phyloP scores from a whole-genome alignment of 2,113 vertebrate genomes.

The Gambusia affinis region DNA sequence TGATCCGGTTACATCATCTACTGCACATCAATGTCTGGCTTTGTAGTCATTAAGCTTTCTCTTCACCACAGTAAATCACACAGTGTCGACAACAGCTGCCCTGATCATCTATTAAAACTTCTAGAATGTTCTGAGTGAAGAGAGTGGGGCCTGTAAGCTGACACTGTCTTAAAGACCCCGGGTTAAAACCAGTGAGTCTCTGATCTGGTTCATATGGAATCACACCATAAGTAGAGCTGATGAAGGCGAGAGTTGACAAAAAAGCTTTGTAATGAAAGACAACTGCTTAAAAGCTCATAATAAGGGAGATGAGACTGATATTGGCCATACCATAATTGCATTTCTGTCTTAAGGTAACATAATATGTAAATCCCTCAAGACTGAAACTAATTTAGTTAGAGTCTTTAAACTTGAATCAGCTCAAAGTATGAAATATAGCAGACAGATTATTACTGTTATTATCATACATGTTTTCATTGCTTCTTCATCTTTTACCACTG shows the following conservation, averaged over 20 bases:
- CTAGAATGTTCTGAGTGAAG: constrained; percentile 66
- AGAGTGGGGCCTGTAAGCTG: constrained; percentile 64
- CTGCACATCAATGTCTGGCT: constrained; percentile 75
- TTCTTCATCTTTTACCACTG: no score
- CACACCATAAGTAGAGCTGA: constrained; percentile 33
- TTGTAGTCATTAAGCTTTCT: constrained; percentile 77
- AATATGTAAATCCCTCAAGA: constrained; percentile 40
- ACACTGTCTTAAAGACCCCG: constrained; percentile 62
- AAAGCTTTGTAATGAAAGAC: constrained; percentile 41
- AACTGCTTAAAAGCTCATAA: constrained; percentile 41
- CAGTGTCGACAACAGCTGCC: constrained; percentile 73
- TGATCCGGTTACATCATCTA: constrained; percentile 77
- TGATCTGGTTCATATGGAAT: constrained; percentile 56
- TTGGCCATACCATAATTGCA: constrained; percentile 33
- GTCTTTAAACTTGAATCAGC: constrained; percentile 45
- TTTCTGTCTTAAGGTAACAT: constrained; percentile 44
- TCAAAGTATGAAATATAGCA: constrained; percentile 44
- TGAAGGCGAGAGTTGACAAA: constrained; percentile 54
- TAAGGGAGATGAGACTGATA: constrained; percentile 41
- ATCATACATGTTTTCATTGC: not conserved
- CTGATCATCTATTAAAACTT: constrained; percentile 77
- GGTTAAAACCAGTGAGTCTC: constrained; percentile 61
- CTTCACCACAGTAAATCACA: constrained; percentile 76
- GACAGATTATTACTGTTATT: not conserved
- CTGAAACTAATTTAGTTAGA: constrained; percentile 10